These are phyloP conservation scores for Cyclura pinguis DNA, from an alignment of 2,797 vertebrate species.

Conservation along the genomic window DNA sequence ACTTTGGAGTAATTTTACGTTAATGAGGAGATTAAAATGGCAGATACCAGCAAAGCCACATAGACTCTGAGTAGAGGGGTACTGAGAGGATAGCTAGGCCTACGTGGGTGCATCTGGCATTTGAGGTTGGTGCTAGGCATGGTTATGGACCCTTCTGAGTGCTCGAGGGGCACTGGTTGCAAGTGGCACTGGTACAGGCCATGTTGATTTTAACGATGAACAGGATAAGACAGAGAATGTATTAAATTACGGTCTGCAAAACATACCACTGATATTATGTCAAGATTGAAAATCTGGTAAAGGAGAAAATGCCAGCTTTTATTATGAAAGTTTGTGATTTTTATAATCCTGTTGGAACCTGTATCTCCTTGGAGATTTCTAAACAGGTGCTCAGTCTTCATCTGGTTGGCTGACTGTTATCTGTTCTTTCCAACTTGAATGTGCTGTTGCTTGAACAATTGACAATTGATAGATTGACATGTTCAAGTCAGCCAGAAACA, in stretches of 20 bases:
- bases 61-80: neutral
- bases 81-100: neutral
- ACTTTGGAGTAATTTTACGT: neutral
- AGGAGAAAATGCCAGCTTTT: neutral
- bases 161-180: neutral
- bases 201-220: neutral
- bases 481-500: too few relatives aligned
- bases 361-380: neutral
- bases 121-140: neutral
- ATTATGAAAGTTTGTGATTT: neutral
- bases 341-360: neutral
- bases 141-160: neutral
- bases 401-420: neutral
- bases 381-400: neutral
- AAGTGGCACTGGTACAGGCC: too few relatives aligned
- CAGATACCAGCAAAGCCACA: neutral
- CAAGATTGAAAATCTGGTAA: neutral
- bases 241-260: neutral
- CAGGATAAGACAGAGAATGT: neutral
- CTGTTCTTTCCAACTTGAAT: neutral
- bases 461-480: too few relatives aligned
- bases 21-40: neutral
- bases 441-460: neutral
- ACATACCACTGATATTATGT: neutral
- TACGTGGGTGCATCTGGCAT: neutral